phyloP scores from a whole-genome alignment of 2,113 vertebrate genomes.

The Corapipo altera region DNA sequence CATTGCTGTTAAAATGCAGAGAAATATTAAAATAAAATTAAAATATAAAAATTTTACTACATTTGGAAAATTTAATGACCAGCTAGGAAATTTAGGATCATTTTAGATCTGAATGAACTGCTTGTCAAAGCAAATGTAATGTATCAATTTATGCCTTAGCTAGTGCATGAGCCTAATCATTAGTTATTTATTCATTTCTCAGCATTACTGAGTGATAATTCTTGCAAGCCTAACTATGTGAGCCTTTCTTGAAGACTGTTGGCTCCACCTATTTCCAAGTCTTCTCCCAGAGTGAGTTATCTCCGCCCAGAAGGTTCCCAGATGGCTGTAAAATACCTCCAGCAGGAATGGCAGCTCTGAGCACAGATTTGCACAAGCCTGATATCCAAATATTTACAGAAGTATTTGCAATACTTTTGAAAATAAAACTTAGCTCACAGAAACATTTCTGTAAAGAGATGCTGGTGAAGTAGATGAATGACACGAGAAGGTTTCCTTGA shows the following conservation, averaged over 20 bases:
- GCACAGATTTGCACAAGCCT: constrained; percentile 3
- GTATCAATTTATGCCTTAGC: neutral
- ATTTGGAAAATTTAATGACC: neutral
- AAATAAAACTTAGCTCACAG: neutral
- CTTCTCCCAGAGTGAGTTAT: neutral
- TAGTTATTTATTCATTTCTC: neutral
- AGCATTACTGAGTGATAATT: neutral
- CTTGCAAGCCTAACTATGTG: neutral
- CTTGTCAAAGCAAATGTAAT: constrained; percentile 5
- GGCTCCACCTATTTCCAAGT: neutral
- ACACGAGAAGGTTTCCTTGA: neutral
- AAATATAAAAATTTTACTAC: neutral
- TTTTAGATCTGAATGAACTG: neutral
- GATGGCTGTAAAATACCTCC: neutral
- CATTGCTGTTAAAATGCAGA: neutral
- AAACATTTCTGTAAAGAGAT: neutral
- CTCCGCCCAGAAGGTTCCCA: neutral
- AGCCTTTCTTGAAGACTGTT: neutral
- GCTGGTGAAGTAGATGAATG: neutral
- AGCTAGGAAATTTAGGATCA: neutral
- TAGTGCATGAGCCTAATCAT: neutral
- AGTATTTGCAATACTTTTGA: neutral
- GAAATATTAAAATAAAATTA: neutral
- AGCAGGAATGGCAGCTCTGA: neutral
- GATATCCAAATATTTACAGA: neutral